These are phyloP conservation scores for Bursaphelenchus okinawaensis DNA, from an alignment of 2,888 invertebrate species.

Conservation along the genomic window DNA sequence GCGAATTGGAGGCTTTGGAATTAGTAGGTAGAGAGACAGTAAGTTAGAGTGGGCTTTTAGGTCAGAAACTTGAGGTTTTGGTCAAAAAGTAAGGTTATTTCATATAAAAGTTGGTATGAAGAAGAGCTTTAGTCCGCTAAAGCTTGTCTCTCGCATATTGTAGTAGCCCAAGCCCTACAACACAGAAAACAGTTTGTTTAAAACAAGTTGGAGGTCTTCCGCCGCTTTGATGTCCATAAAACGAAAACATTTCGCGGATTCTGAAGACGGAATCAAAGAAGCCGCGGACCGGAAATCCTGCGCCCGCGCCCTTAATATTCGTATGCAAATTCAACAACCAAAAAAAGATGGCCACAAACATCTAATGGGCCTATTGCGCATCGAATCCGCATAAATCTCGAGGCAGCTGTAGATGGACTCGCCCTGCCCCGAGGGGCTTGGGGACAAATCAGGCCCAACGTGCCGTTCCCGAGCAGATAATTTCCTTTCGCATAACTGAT, in stretches of 20 bases:
- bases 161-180: too few species aligned
- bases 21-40: too few species aligned
- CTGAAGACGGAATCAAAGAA: not conserved
- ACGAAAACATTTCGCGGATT: not conserved
- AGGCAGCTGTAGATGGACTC: not conserved
- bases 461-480: not conserved
- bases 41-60: too few species aligned
- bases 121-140: too few species aligned
- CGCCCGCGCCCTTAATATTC: not conserved
- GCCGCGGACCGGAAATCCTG: not conserved
- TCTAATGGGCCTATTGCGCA: not conserved
- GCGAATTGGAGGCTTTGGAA: too few species aligned
- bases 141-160: too few species aligned
- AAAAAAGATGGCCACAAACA: not conserved
- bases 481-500: not conserved
- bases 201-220: not conserved
- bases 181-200: not conserved
- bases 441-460: not conserved
- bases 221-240: not conserved
- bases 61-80: too few species aligned
- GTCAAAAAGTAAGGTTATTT: too few species aligned
- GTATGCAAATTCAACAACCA: not conserved
- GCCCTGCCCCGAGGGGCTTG: not conserved
- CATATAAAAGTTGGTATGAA: too few species aligned
- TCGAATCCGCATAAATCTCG: not conserved